A percentile compares a stretch with the other conserved stretches of the same genome.
Evolutionary conservation across 2,113 vertebrate species (phyloP).

Genomic region (Copsychus sechellarum): DNA sequence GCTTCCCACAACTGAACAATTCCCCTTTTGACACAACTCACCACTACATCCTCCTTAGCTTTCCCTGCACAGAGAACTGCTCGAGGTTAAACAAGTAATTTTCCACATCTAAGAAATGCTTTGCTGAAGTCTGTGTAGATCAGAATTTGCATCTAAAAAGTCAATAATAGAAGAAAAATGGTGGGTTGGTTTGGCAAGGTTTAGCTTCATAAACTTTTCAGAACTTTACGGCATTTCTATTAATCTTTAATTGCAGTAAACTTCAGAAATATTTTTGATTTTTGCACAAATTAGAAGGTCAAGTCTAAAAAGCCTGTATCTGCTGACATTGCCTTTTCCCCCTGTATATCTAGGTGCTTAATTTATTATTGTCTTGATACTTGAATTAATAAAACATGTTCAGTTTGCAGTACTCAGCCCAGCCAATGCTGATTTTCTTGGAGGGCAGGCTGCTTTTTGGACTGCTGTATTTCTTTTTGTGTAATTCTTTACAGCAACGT

Average conservation of each 20-base stretch:
- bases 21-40: neutral
- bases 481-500: accelerated
- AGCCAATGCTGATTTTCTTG: neutral
- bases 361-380: conserved; percentile 1
- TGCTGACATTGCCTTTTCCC: neutral
- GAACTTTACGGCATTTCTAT: neutral
- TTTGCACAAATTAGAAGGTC: conserved; percentile 2
- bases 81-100: neutral
- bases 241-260: neutral
- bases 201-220: neutral
- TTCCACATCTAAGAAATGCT: neutral
- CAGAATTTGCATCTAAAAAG: neutral
- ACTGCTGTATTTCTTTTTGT: neutral
- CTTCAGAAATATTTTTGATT: neutral
- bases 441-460: neutral
- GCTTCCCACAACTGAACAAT: neutral
- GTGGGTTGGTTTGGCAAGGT: neutral
- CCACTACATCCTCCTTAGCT: neutral
- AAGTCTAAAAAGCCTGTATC: neutral
- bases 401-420: neutral
- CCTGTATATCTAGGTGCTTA: neutral
- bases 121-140: neutral
- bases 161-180: neutral
- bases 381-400: conserved; percentile 18
- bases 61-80: neutral